Percentiles rank a stretch among this genome's conserved stretches.
Conservation (phyloP, 2,797 vertebrate genomes). For the Orestias chungarensis region DNA sequence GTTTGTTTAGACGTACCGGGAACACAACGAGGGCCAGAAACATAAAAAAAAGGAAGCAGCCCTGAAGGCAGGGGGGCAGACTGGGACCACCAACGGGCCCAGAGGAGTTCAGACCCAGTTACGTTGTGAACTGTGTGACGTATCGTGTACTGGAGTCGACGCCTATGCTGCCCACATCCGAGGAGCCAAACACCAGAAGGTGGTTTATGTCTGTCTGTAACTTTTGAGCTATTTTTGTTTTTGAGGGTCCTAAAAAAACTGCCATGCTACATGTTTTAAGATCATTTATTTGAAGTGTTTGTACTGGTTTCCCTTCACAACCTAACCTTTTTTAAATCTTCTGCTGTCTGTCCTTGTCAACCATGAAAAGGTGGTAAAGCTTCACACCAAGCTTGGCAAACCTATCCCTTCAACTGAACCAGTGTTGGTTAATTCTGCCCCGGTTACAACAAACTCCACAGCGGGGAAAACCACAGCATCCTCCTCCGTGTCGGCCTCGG, state of each 20-base stretch:
- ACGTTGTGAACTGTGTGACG: conserved; percentile 84
- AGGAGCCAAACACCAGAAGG: conserved; percentile 85
- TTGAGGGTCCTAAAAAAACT: conserved; percentile 2
- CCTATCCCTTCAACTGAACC: conserved; percentile 85
- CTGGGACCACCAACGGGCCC: conserved; percentile 61
- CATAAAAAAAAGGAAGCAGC: conserved; percentile 86
- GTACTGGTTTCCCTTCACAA: conserved; percentile 28
- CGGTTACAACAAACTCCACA: conserved; percentile 65
- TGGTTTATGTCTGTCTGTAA: conserved; percentile 30
- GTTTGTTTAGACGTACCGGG: conserved; percentile 78
- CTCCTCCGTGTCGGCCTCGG: conserved; percentile 23
- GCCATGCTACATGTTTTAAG: neutral
- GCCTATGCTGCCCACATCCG: conserved; percentile 77
- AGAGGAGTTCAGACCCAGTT: conserved; percentile 77
- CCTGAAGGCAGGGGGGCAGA: conserved; percentile 74
- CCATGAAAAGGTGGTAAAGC: conserved; percentile 83
- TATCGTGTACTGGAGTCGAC: conserved; percentile 83
- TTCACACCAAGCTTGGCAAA: conserved; percentile 87
- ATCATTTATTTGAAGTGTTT: conserved; percentile 6
- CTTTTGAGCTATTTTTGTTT: conserved; percentile 2
- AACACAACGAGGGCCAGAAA: conserved; percentile 87
- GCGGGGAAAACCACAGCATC: conserved; percentile 61
- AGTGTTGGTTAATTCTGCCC: conserved; percentile 73
- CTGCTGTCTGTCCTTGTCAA: conserved; percentile 38
- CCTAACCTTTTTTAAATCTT: conserved; percentile 28